Percentiles rank a stretch among this genome's conserved stretches.
Conservation (phyloP, 1,140 invertebrate genomes). For the Caerostris darwini region DNA sequence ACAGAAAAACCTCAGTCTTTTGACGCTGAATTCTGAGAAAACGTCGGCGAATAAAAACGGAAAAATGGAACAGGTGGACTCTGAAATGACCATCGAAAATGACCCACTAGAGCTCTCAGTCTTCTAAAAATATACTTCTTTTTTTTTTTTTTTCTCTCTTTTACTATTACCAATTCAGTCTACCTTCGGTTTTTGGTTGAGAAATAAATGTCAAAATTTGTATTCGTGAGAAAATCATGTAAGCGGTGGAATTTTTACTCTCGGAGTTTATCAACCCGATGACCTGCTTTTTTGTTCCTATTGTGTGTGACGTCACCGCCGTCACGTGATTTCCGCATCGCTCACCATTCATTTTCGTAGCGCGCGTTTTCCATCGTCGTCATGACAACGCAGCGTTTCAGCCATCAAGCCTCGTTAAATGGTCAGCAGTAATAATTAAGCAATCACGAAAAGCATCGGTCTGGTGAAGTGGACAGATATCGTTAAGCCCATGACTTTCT, state of each 20-base stretch:
- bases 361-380: slow-evolving; percentile 33
- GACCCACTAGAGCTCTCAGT: neutral
- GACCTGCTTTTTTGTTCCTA: slow-evolving; percentile 47
- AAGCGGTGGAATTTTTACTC: slow-evolving; percentile 45
- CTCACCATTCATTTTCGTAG: slow-evolving; percentile 24
- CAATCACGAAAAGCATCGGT: neutral
- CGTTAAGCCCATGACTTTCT: neutral
- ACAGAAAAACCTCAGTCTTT: neutral
- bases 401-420: slow-evolving; percentile 2
- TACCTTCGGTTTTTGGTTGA: slow-evolving; percentile 1
- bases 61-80: slow-evolving; percentile 1
- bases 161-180: slow-evolving; percentile 1
- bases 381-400: slow-evolving; percentile 18
- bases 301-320: slow-evolving; percentile 15
- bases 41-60: neutral
- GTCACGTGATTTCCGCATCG: slow-evolving; percentile 24
- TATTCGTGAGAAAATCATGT: slow-evolving; percentile 41
- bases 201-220: slow-evolving; percentile 44
- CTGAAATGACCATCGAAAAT: neutral
- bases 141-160: no score
- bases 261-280: slow-evolving; percentile 24
- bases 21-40: neutral
- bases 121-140: slow-evolving; percentile 30
- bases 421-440: slow-evolving; percentile 23
- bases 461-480: neutral